Evolutionary conservation across 2,113 vertebrate species (phyloP), one percentile per base, ranked within the genome.

Genomic region (Cariama cristata): DNA sequence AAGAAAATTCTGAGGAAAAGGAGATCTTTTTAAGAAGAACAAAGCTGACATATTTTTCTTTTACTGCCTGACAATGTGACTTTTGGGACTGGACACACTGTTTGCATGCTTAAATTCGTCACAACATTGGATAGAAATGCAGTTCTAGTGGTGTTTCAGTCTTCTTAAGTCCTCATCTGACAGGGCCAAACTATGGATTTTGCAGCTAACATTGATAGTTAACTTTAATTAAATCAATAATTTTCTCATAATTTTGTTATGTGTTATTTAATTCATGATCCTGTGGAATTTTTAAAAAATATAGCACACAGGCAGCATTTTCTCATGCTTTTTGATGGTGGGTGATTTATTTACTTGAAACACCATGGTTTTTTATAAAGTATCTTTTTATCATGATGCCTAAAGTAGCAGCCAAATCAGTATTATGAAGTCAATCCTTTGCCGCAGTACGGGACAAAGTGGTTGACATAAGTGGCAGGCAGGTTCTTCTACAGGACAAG

Each of bases 401-500:
- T 82, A 44, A n/a, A 19, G 28, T 21, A 63, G 56, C 38, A 91
- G 45, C 22, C 21, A 71, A 15, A 33, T 28, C 22, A 81, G 7
- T 21, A 17, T 8, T 82, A 30, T 9, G 4, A 53, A 16, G 26
- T 26, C 24, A 75, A 6, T 10, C 9, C 9, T 56, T 47, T 81
- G 19, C 15, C 8, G 5, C 24, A 63, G 11, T 3, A 47, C 6
- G 30, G 47, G 20, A 32, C 4, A 2, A 33, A 17, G 22, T 0
- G 1, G 23, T 5, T 63, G 56, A 59, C 23, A 8, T 27, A 60
- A 64, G 33, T 9, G 18, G 8, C 22, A 86, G 30, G 44, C 18
- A 81, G 42, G 33, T 81, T 73, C 38, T 67, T 69, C 45, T 28
- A 47, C 8, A n/a, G 1, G 0, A n/a, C 6, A 28, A 38, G 5